Evolutionary conservation across 2,797 vertebrate species (phyloP).

Genomic region (Hippoglossus hippoglossus): DNA sequence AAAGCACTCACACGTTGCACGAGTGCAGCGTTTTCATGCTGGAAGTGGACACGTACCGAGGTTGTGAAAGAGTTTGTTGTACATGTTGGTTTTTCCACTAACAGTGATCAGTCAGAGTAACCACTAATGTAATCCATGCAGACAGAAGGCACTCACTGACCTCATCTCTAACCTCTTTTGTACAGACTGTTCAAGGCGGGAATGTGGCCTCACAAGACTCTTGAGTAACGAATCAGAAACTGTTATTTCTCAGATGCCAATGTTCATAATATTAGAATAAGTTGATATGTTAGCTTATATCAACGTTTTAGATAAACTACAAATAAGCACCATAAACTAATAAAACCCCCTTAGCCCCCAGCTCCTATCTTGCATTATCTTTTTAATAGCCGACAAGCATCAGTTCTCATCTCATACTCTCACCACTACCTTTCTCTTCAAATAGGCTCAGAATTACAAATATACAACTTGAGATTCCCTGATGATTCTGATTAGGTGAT

Average conservation of each 20-base stretch:
- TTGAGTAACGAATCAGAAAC: not conserved
- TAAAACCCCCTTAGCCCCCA: no score
- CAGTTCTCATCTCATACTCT: no score
- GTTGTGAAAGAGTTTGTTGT: not conserved
- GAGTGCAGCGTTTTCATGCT: conserved; percentile 28
- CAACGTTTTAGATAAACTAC: conserved; percentile 1
- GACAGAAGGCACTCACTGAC: conserved; percentile 19
- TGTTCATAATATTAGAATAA: not conserved
- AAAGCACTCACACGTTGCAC: conserved; percentile 10
- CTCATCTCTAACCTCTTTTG: conserved; percentile 11
- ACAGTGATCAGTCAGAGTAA: conserved; percentile 18
- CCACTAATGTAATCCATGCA: conserved; percentile 10
- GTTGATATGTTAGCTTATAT: not conserved
- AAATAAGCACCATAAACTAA: no score
- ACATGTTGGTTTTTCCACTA: conserved; percentile 13
- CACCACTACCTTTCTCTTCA: no score
- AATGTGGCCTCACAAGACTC: conserved; percentile 3
- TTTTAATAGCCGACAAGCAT: no score
- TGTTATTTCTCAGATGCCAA: not conserved
- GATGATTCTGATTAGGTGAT: no score
- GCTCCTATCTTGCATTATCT: no score
- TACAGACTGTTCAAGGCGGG: no score
- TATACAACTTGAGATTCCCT: no score
- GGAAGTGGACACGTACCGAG: not conserved
- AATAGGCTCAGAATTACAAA: no score